Conservation (phyloP, 2,797 vertebrate species). For the Gorsachius magnificus region DNA sequence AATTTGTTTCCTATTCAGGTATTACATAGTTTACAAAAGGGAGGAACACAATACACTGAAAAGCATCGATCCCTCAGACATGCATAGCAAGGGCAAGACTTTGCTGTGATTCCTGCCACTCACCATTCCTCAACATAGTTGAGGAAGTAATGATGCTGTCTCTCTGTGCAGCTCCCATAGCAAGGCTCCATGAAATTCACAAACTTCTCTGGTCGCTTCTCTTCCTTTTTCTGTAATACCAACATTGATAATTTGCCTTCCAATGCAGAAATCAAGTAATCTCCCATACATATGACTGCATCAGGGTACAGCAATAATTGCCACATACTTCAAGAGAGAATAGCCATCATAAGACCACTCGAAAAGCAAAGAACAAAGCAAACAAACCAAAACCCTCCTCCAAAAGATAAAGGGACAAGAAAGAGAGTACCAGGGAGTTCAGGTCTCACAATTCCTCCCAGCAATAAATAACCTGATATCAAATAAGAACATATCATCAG, state of each 20-base stretch:
- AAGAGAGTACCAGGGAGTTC: not conserved
- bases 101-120: conserved; percentile 24
- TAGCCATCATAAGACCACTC: not conserved
- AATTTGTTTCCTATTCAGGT: not conserved
- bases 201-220: conserved; percentile 86
- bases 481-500: not conserved
- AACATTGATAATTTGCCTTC: not conserved
- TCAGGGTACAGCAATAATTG: not conserved
- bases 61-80: not conserved
- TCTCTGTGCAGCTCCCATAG: conserved; percentile 86
- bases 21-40: not conserved
- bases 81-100: not conserved
- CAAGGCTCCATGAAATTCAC: conserved; percentile 93
- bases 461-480: not conserved
- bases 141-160: conserved; percentile 93
- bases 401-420: not conserved
- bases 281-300: not conserved
- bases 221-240: conserved; percentile 89
- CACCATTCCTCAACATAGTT: conserved; percentile 93
- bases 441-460: not conserved
- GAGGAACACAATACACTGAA: not conserved
- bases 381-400: not conserved
- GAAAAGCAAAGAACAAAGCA: not conserved
- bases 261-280: not conserved
- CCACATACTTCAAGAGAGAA: not conserved